These are phyloP conservation scores for Cathartes aura DNA, from an alignment of 2,113 vertebrate species.

Conservation along the genomic window DNA sequence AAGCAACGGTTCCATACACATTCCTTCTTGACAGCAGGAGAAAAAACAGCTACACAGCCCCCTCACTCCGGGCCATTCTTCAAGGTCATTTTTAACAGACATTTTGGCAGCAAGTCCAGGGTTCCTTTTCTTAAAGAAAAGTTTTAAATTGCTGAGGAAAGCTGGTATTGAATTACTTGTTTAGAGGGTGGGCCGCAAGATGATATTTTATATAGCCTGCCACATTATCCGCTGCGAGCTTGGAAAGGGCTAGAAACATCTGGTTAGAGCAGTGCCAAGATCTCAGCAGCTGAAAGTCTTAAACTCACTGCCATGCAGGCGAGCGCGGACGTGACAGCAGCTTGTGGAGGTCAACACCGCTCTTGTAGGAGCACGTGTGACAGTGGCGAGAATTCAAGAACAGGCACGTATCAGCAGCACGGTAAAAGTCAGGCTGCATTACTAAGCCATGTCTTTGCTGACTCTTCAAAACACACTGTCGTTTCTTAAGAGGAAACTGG, in stretches of 20 bases:
- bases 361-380: rapidly evolving
- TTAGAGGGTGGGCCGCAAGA: neutral
- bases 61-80: neutral
- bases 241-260: neutral
- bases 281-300: neutral
- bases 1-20: neutral
- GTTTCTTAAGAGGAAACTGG: neutral
- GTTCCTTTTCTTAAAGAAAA: neutral
- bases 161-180: neutral
- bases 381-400: neutral
- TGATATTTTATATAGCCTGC: neutral
- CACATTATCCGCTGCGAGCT: rapidly evolving
- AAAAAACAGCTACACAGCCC: neutral
- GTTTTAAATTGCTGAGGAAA: neutral
- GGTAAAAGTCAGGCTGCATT: neutral
- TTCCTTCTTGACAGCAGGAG: neutral
- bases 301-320: neutral
- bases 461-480: neutral
- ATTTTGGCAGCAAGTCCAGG: neutral
- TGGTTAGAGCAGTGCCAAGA: neutral
- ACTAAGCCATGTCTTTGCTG: neutral
- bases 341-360: rapidly evolving
- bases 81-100: neutral
- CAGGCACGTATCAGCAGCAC: rapidly evolving
- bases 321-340: rapidly evolving